These are phyloP conservation scores for Chrysogorgia sp. DNA, from an alignment of 92 coral and sea anemone genomes.

Conservation along the genomic window DNA sequence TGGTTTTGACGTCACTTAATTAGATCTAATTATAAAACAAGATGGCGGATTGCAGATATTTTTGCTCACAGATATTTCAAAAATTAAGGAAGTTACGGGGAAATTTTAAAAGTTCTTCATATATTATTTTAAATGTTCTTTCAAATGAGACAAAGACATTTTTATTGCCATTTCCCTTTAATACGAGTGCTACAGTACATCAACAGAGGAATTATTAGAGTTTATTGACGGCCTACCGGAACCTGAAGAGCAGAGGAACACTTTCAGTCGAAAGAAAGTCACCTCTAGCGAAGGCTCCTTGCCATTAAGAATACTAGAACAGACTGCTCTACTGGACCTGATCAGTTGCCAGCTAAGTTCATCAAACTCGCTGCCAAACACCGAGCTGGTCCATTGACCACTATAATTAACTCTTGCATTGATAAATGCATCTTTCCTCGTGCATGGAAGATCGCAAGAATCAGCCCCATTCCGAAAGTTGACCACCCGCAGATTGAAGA, in stretches of 20 bases:
- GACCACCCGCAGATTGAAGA: too few relatives aligned
- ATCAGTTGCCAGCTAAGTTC: background rate
- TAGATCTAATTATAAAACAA: too few relatives aligned
- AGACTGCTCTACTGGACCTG: slow-evolving; percentile 5
- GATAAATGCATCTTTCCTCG: background rate
- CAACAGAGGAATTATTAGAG: too few relatives aligned
- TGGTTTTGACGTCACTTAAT: too few relatives aligned
- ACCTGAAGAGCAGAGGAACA: background rate
- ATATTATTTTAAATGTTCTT: too few relatives aligned
- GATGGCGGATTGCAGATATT: too few relatives aligned
- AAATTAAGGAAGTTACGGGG: too few relatives aligned
- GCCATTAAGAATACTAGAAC: background rate
- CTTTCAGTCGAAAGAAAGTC: background rate
- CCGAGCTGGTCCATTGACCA: background rate
- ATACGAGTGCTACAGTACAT: too few relatives aligned
- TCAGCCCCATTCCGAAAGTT: background rate
- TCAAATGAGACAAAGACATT: background rate
- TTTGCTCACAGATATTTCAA: too few relatives aligned
- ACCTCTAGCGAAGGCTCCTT: background rate
- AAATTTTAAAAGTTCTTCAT: too few relatives aligned
- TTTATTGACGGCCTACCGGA: background rate
- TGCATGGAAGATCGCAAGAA: background rate
- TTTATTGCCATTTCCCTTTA: background rate
- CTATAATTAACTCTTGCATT: background rate
- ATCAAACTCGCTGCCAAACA: background rate